These are phyloP conservation scores for Staurois parvus DNA, from an alignment of 2,797 vertebrate genomes.

Conservation along the genomic window DNA sequence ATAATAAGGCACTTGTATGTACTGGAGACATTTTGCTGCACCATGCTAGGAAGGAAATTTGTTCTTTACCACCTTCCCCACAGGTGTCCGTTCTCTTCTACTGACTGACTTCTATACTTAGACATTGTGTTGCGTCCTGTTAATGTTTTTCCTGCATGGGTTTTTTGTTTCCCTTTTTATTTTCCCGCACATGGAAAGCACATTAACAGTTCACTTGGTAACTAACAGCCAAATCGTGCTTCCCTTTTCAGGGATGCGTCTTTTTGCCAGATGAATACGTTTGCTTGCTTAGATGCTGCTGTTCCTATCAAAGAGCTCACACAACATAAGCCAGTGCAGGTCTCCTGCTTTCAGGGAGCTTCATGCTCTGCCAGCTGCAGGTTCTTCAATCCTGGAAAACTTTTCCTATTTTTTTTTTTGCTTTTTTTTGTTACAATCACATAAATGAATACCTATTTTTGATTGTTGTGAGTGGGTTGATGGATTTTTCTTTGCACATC, in stretches of 20 bases:
- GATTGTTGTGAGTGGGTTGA: too few species aligned
- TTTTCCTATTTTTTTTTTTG: not conserved
- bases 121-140: slow-evolving; percentile 28
- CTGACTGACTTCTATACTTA: slow-evolving; percentile 42
- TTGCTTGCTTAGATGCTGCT: not conserved
- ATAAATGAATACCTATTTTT: too few species aligned
- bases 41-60: slow-evolving; percentile 13
- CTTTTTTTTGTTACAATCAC: not conserved
- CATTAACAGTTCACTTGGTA: slow-evolving; percentile 34
- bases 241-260: slow-evolving; percentile 21
- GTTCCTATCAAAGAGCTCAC: not conserved
- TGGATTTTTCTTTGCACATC: too few species aligned
- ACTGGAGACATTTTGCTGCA: slow-evolving; percentile 27
- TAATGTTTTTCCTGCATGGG: slow-evolving; percentile 23
- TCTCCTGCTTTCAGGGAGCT: not conserved
- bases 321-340: not conserved
- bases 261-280: slow-evolving; percentile 9
- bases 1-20: slow-evolving; percentile 22
- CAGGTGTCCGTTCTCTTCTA: slow-evolving; percentile 35
- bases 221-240: slow-evolving; percentile 17
- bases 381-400: not conserved
- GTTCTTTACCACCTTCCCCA: slow-evolving; percentile 38
- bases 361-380: not conserved
- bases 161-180: slow-evolving; percentile 23
- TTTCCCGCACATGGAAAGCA: slow-evolving; percentile 30